Conservation (phyloP, 2,888 invertebrate genomes). For the Miltochrista miniata region DNA sequence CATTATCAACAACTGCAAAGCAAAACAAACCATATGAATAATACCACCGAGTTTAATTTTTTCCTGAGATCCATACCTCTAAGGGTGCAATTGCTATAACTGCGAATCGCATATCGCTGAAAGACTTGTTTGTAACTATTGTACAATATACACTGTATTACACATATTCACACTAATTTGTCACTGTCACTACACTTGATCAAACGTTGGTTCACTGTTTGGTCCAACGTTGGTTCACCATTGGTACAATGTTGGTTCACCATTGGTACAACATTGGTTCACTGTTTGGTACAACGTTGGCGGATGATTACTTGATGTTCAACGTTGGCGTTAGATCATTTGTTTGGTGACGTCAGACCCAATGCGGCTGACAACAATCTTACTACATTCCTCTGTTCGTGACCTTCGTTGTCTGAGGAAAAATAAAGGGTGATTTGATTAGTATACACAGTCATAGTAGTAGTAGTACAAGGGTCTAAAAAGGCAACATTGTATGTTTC, state of each 20-base stretch:
- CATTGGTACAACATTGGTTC: slow-evolving; percentile 8
- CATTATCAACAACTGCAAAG: too few relatives aligned
- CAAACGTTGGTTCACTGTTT: slow-evolving; percentile 14
- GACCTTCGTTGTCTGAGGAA: slow-evolving; percentile 86
- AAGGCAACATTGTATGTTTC: too few relatives aligned
- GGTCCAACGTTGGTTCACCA: too few relatives aligned
- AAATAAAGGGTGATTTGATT: neutral
- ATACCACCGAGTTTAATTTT: too few relatives aligned
- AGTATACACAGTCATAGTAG: too few relatives aligned
- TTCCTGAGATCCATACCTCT: too few relatives aligned
- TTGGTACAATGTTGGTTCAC: too few relatives aligned
- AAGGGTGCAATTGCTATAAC: too few relatives aligned
- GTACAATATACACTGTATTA: slow-evolving; percentile 21
- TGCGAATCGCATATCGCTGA: too few relatives aligned
- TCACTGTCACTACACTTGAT: slow-evolving; percentile 22
- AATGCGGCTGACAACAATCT: slow-evolving; percentile 91
- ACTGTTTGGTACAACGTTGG: slow-evolving; percentile 3
- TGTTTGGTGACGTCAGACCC: slow-evolving; percentile 82
- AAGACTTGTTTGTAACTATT: too few relatives aligned
- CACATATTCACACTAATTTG: slow-evolving; percentile 12
- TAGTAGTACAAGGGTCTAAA: too few relatives aligned
- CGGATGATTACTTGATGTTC: neutral
- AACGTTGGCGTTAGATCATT: slow-evolving; percentile 54
- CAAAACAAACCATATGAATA: too few relatives aligned
- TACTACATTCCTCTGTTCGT: slow-evolving; percentile 91